Conservation (phyloP, 2,113 vertebrate species). For the Myiozetetes cayanensis region DNA sequence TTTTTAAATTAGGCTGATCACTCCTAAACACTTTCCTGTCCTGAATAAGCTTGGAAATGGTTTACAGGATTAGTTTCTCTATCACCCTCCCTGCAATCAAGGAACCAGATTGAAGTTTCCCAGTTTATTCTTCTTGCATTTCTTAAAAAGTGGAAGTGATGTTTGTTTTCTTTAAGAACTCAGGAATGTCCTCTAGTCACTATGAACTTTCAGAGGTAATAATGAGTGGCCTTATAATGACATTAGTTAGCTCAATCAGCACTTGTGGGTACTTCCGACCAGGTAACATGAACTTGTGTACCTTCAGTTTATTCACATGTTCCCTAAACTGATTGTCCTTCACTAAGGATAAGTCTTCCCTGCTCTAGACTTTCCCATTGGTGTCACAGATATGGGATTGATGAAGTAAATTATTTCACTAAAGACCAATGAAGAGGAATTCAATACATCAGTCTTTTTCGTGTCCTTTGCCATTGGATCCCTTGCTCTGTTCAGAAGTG, state of each 20-base stretch:
- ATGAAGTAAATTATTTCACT: not conserved
- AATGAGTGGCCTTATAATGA: not conserved
- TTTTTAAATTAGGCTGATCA: not conserved
- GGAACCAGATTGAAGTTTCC: not conserved
- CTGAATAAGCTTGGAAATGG: not conserved
- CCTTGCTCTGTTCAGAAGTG: not conserved
- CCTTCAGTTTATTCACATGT: not conserved
- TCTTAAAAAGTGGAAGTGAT: not conserved
- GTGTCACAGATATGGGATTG: not conserved
- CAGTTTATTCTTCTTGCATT: not conserved
- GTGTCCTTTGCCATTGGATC: not conserved
- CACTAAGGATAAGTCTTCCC: not conserved
- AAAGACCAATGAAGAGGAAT: not conserved
- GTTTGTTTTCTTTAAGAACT: not conserved
- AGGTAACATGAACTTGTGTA: not conserved
- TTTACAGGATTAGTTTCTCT: not conserved
- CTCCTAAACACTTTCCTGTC: not conserved
- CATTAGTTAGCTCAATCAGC: not conserved
- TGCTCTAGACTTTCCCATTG: not conserved
- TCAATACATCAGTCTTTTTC: not conserved
- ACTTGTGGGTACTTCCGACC: not conserved
- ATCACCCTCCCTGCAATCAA: not conserved
- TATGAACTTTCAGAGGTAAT: not conserved
- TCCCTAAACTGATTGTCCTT: not conserved
- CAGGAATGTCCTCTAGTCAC: not conserved